A percentile compares a stretch with the other conserved stretches of the same genome.
Conservation (phyloP, 2,888 invertebrate genomes). For the Cheilosia grossa region DNA sequence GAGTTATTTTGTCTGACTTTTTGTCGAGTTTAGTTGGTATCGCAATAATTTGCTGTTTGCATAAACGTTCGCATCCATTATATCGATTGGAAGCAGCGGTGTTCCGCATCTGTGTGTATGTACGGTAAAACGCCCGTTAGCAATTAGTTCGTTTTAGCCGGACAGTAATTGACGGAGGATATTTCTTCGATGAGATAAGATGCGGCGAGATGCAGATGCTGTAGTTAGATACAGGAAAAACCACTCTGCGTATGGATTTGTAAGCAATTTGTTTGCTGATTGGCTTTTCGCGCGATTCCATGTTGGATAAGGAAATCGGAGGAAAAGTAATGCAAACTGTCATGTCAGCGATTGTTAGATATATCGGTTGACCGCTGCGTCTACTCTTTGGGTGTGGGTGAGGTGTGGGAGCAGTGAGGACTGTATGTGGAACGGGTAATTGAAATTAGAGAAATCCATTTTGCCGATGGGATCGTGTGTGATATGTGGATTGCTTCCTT, state of each 20-base stretch:
- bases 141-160: slow-evolving; percentile 66
- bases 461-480: not conserved
- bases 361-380: slow-evolving; percentile 23
- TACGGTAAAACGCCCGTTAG: slow-evolving; percentile 58
- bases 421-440: not conserved
- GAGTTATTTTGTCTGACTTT: slow-evolving; percentile 1
- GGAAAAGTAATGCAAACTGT: slow-evolving; percentile 1
- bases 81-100: slow-evolving; percentile 24
- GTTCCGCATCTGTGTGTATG: not conserved
- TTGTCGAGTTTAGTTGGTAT: slow-evolving; percentile 20
- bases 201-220: slow-evolving; percentile 45
- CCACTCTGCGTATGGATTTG: slow-evolving; percentile 47
- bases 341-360: slow-evolving; percentile 39
- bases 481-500: not conserved
- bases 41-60: slow-evolving; percentile 53
- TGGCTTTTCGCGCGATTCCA: slow-evolving; percentile 34
- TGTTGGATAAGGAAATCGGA: not conserved
- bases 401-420: not conserved
- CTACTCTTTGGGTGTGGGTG: slow-evolving; percentile 7
- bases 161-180: slow-evolving; percentile 68
- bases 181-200: slow-evolving; percentile 62
- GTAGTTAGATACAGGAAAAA: slow-evolving; percentile 58
- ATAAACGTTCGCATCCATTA: slow-evolving; percentile 51
- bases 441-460: slow-evolving; percentile 9
- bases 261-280: slow-evolving; percentile 64